Base-by-base conservation (phyloP, 30 jellyfish, hydroid and myxozoan genomes). In the Aurelia aurita region DNA sequence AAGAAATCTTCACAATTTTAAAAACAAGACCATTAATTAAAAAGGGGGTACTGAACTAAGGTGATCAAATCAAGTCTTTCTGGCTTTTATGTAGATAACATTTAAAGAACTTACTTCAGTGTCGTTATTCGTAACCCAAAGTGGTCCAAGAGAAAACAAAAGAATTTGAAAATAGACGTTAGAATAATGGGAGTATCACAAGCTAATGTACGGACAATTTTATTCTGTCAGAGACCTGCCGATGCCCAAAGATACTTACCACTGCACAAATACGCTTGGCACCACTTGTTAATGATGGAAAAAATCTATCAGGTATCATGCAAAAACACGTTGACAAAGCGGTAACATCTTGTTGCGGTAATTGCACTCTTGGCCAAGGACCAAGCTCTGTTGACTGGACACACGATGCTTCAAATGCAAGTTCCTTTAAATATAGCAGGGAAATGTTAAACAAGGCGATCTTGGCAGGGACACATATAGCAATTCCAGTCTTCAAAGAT, bases 301-400 rank as follows among this genome's bases (percentile, higher is more conserved):
- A 16, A 3, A 8, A 13, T 31, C 58, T 14, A 14, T 19, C 34
- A 25, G 57, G 75, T 2, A 26, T 75, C 19, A 7, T 75, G 75
- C 61, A 23, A 55, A 53, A 75, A 25, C n/a, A 43, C 31, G 25
- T 75, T 14, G 35, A 54, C n/a, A 73, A 75, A 14, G 87, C 63
- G 18, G 15, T 75, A 18, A 27, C 27, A n/a, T 18, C 28, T 14
- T 75, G 87, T 34, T 82, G 76, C 23, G 89, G 89, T 5, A 83
- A 71, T 51, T 83, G 93, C 81, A 68, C 73, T 5, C 79, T 74
- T 22, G 93, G 93, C 49, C 93, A 83, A 22, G 93, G 93, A 34
- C 80, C 78, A 66, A 83, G 81, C 68, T 7, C 49, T 19, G 68
- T 83, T 39, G 81, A 83, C 62, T 83, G 93, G 93, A 19, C 21